Base-by-base conservation (phyloP, 2,797 vertebrate genomes). In the Chiloscyllium punctatum region DNA sequence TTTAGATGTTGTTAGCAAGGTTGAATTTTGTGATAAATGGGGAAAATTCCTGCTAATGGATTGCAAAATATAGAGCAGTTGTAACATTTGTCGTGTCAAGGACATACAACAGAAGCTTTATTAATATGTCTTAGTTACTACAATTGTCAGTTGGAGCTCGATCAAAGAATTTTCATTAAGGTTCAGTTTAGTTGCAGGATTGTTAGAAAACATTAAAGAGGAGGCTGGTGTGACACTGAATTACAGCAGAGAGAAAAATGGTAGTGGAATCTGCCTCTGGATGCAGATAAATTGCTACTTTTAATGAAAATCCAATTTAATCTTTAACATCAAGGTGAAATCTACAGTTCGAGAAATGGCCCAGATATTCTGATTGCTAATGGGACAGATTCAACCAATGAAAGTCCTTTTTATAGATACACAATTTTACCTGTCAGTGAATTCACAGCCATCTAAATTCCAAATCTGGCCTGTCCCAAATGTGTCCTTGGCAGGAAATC, bases 21-120 rank as follows among this genome's bases (percentile, higher is more conserved):
- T 91, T 91, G 8, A n/a, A 91, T 91, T 91, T 33, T 90, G 18
- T 91, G 88, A 62, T 91, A 66, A 91, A 66, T 23, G 88, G 37
- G 33, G 53, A 90, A 11, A 37, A 66, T n/a, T 91, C 57, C 62
- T n/a, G 18, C 16, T 91, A n/a, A 62, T 66, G 57, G 88, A 37
- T 37, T 21, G 88, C 33, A 91, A 91, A 91, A 91, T 91, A 13
- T 5, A 66, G 88, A 66, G 87, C 27, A 16, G 51, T 16, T 62
- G 53, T 51, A 15, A 13, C 25, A 15, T 90, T 15, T 62, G 11
- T 57, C 91, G 16, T 21, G 16, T 66, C 30, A 66, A 91, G 57
- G 62, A 30, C 33, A 30, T 33, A 66, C 5, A 23, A 23, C 33
- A 8, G 57, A 21, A 91, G 88, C 57, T 68, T 91, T 66, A 68